Percentiles rank a stretch among this genome's conserved stretches.
These are phyloP conservation scores for Xestoiulus laeticollis DNA, from an alignment of 2,888 invertebrate species.

Conservation along the genomic window DNA sequence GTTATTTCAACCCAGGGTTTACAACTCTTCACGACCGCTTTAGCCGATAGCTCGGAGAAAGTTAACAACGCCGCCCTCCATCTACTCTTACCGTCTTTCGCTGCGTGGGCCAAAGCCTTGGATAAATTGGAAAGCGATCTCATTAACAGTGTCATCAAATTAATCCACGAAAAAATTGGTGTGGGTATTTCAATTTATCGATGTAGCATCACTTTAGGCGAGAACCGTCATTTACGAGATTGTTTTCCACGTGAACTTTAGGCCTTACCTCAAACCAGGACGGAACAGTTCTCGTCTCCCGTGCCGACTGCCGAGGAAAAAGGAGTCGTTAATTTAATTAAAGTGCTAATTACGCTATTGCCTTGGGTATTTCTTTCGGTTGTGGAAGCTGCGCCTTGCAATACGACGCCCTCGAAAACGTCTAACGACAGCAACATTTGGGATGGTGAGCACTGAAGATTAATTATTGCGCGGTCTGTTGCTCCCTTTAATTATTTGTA, in stretches of 20 bases:
- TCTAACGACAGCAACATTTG: conserved; percentile 33
- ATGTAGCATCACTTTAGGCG: background rate
- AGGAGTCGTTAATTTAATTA: conserved; percentile 60
- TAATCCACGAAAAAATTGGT: conserved; percentile 55
- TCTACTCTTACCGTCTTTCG: conserved; percentile 72
- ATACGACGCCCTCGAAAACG: conserved; percentile 44
- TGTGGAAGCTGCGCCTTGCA: conserved; percentile 61
- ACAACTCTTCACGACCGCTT: conserved; percentile 70
- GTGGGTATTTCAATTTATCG: conserved; percentile 51
- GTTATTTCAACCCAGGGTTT: too few relatives aligned
- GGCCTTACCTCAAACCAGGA: background rate
- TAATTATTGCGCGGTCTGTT: background rate
- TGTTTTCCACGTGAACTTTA: background rate
- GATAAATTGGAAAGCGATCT: conserved; percentile 66
- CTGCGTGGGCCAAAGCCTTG: conserved; percentile 71
- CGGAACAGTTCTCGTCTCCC: background rate
- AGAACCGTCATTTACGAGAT: background rate
- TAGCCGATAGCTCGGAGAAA: conserved; percentile 69
- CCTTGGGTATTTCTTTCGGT: conserved; percentile 64
- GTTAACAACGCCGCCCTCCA: conserved; percentile 69
- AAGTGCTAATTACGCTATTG: conserved; percentile 61
- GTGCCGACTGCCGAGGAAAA: conserved; percentile 60
- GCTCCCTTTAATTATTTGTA: too few relatives aligned
- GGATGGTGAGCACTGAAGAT: background rate
- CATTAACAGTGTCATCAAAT: conserved; percentile 60